Evolutionary conservation across 2,113 vertebrate genomes (phyloP).

Genomic region (Semnornis frantzii): DNA sequence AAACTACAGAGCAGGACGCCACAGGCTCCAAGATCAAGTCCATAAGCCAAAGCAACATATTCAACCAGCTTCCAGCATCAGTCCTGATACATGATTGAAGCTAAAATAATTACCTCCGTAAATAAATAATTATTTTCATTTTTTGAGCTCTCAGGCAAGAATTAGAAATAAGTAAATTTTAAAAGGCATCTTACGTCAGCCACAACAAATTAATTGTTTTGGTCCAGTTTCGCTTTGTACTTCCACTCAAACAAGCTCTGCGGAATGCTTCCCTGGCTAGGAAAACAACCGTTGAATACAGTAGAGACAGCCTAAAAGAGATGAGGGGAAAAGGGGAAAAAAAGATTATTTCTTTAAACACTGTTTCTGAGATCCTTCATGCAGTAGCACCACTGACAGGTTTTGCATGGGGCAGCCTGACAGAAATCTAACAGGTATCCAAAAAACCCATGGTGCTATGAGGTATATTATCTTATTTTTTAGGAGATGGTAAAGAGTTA

Average conservation of each 20-base stretch:
- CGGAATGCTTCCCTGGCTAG: slow-evolving; percentile 95
- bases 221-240: slow-evolving; percentile 85
- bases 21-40: neutral
- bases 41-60: neutral
- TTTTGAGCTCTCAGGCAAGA: neutral
- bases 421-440: accelerated
- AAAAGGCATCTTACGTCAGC: slow-evolving; percentile 85
- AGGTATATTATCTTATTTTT: too few species aligned
- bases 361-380: neutral
- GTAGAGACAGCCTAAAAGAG: slow-evolving; percentile 83
- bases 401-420: neutral
- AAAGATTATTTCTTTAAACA: neutral
- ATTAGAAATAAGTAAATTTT: neutral
- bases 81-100: neutral
- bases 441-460: accelerated
- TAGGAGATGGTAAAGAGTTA: too few species aligned
- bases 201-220: slow-evolving; percentile 92
- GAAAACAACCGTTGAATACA: slow-evolving; percentile 93
- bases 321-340: too few species aligned
- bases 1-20: neutral
- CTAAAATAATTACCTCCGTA: neutral
- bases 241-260: slow-evolving; percentile 91
- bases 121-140: neutral
- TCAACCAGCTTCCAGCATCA: neutral
- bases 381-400: too few species aligned